Evolutionary conservation across 1,140 invertebrate genomes (phyloP).

Genomic region (Calliopsis andreniformis): DNA sequence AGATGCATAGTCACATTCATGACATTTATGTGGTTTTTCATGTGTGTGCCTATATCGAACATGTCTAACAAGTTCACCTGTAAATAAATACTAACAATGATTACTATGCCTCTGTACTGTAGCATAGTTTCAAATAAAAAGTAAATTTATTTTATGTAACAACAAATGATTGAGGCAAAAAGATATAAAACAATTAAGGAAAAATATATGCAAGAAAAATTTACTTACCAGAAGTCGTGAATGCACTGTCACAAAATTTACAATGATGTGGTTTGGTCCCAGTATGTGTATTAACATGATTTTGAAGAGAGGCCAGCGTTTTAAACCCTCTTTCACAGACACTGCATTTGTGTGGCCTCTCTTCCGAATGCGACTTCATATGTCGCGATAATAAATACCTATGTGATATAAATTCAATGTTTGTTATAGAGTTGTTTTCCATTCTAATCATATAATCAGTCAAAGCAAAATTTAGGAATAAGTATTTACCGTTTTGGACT

Average conservation of each 20-base stretch:
- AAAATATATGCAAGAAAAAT: slow-evolving; percentile 12
- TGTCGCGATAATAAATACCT: slow-evolving; percentile 94
- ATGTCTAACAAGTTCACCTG: slow-evolving; percentile 95
- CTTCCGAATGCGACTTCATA: slow-evolving; percentile 97
- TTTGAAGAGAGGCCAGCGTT: slow-evolving; percentile 95
- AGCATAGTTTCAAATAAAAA: neutral
- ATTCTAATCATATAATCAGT: neutral
- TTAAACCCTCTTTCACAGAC: slow-evolving; percentile 98
- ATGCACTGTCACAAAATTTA: slow-evolving; percentile 95
- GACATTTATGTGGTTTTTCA: slow-evolving; percentile 97
- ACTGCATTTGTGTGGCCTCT: slow-evolving; percentile 96
- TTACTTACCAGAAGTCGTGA: slow-evolving; percentile 93
- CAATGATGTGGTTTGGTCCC: slow-evolving; percentile 97
- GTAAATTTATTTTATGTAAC: neutral
- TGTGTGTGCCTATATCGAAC: slow-evolving; percentile 96
- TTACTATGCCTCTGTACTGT: neutral
- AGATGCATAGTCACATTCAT: slow-evolving; percentile 96
- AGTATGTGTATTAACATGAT: slow-evolving; percentile 98
- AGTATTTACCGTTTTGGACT: slow-evolving; percentile 87
- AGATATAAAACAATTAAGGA: neutral
- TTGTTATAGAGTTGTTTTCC: neutral
- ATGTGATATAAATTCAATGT: slow-evolving; percentile 1
- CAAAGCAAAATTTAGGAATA: slow-evolving; percentile 16
- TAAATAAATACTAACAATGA: slow-evolving; percentile 46
- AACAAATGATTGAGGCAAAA: no score